A percentile compares a stretch with the other conserved stretches of the same genome.
Evolutionary conservation across 2,888 invertebrate genomes (phyloP).

Genomic region (Drosophila incognita): DNA sequence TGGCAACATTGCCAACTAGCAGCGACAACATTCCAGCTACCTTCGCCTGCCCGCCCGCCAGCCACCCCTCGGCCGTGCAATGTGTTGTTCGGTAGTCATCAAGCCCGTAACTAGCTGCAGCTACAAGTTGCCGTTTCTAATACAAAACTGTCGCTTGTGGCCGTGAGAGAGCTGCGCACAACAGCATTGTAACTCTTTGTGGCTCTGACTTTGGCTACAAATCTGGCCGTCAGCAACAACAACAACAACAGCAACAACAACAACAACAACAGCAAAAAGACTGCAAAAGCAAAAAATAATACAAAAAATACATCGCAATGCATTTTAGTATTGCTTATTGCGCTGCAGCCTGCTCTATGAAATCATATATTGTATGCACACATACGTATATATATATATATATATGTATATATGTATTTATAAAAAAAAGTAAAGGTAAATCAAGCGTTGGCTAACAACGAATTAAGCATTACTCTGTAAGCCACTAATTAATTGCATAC

Average conservation of each 20-base stretch:
- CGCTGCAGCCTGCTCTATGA: constrained; percentile 64
- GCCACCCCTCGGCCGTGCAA: background rate
- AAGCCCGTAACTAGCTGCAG: constrained; percentile 74
- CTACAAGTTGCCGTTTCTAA: constrained; percentile 78
- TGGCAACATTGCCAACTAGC: constrained; percentile 76
- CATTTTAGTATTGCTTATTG: constrained; percentile 72
- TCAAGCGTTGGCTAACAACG: constrained; percentile 20
- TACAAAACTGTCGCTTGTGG: constrained; percentile 78
- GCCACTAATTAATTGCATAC: background rate
- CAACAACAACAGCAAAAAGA: constrained; percentile 23
- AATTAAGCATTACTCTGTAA: constrained; percentile 43
- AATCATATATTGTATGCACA: constrained; percentile 53
- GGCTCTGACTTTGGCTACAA: constrained; percentile 35
- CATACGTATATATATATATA: background rate
- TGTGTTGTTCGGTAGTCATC: constrained; percentile 31
- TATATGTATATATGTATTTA: constrained; percentile 7
- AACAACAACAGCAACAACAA: constrained; percentile 26
- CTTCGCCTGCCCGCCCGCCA: constrained; percentile 35
- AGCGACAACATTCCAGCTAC: constrained; percentile 77
- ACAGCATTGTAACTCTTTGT: constrained; percentile 46
- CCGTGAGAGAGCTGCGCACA: constrained; percentile 73
- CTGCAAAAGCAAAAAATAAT: constrained; percentile 31
- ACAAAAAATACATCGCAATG: constrained; percentile 62
- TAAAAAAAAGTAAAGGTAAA: constrained; percentile 52
- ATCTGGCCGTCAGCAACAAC: constrained; percentile 38